Evolutionary conservation across 1,140 invertebrate species (phyloP).

Genomic region (Drosophila sp.): DNA sequence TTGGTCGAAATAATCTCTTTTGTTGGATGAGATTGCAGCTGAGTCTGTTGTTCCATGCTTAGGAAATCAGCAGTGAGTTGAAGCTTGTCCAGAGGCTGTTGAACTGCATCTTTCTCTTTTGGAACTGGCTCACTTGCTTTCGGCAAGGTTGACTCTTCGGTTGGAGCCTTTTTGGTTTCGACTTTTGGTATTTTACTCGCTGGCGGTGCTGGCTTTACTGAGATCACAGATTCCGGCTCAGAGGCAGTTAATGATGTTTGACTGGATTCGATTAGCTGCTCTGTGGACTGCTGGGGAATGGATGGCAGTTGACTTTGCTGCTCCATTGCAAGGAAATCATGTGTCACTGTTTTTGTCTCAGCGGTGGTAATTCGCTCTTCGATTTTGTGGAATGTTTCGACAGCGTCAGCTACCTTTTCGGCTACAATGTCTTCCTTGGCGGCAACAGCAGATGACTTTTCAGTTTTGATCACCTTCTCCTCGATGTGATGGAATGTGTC

Average conservation of each 20-base stretch:
- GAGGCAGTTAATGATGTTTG: constrained; percentile 53
- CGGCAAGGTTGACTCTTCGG: constrained; percentile 41
- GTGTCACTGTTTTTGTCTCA: constrained; percentile 59
- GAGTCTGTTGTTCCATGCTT: constrained; percentile 62
- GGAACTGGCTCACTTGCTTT: constrained; percentile 31
- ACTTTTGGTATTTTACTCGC: constrained; percentile 64
- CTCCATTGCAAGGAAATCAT: constrained; percentile 74
- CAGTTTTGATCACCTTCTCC: constrained; percentile 53
- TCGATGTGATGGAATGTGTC: constrained; percentile 70
- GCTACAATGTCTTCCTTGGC: constrained; percentile 49
- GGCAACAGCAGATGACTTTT: constrained; percentile 44
- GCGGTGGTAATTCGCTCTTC: constrained; percentile 57
- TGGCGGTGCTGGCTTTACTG: constrained; percentile 48
- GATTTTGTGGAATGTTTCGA: constrained; percentile 69
- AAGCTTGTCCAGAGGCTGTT: constrained; percentile 38
- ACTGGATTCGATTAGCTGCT: constrained; percentile 46
- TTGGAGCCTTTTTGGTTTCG: constrained; percentile 42
- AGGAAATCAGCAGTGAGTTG: constrained; percentile 72
- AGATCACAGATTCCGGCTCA: constrained; percentile 55
- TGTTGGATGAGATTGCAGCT: constrained; percentile 37
- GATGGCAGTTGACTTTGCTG: constrained; percentile 66
- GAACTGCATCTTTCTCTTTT: background rate
- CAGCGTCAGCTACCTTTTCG: constrained; percentile 49
- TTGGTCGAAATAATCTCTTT: background rate
- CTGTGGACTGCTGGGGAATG: constrained; percentile 17